These are phyloP conservation scores for Himalopsyche phryganea DNA, from an alignment of 1,140 invertebrate species.

Conservation along the genomic window DNA sequence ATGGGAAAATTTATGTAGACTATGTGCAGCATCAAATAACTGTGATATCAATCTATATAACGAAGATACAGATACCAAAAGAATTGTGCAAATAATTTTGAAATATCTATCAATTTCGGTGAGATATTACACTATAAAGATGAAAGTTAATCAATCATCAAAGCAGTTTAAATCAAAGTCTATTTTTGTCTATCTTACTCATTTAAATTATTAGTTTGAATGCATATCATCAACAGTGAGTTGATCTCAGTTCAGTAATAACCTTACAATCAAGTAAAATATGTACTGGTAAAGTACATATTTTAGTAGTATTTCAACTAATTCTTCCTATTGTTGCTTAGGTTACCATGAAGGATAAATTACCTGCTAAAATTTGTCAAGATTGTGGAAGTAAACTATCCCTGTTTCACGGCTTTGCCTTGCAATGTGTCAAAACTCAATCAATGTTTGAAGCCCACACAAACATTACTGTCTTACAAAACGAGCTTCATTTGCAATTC, in stretches of 20 bases:
- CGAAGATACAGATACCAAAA: conserved; percentile 14
- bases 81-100: conserved; percentile 11
- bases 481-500: conserved; percentile 17
- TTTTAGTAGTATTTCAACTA: too few species aligned
- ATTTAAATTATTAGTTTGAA: too few species aligned
- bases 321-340: conserved; percentile 6
- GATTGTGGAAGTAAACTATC: conserved; percentile 21
- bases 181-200: too few species aligned
- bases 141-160: not conserved
- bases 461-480: conserved; percentile 3
- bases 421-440: conserved; percentile 20
- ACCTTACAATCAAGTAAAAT: too few species aligned
- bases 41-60: conserved; percentile 13
- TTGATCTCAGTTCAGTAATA: too few species aligned
- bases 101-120: conserved; percentile 22
- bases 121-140: too few species aligned
- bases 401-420: conserved; percentile 16
- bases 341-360: conserved; percentile 12
- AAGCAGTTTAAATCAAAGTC: too few species aligned
- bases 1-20: conserved; percentile 18
- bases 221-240: too few species aligned
- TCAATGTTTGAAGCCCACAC: conserved; percentile 8
- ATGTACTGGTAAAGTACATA: too few species aligned
- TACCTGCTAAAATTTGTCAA: conserved; percentile 19
- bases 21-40: conserved; percentile 14